Percentiles rank a stretch among this genome's conserved stretches.
Evolutionary conservation across 2,797 vertebrate species (phyloP).

Genomic region (Cuculus canorus): DNA sequence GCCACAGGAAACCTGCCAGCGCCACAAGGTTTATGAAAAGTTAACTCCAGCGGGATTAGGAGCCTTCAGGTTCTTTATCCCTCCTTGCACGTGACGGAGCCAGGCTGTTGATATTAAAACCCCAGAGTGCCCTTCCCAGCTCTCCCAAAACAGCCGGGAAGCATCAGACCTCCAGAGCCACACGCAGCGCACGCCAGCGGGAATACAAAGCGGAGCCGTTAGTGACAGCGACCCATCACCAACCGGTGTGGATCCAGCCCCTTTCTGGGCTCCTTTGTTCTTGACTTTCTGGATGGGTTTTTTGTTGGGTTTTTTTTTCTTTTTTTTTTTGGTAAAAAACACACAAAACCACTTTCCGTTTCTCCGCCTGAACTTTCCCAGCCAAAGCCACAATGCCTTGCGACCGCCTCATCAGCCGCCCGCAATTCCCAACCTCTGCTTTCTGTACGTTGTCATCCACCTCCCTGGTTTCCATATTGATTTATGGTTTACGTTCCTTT

Average conservation of each 20-base stretch:
- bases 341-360: neutral
- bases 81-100: fast-evolving
- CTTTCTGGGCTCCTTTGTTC: slow-evolving; percentile 61
- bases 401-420: neutral
- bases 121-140: neutral
- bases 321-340: too few species aligned
- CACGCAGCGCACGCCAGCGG: neutral
- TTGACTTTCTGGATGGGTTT: slow-evolving; percentile 23
- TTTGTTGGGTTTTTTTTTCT: too few species aligned
- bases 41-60: neutral
- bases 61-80: neutral
- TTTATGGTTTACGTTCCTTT: slow-evolving; percentile 54
- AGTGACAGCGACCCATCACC: slow-evolving; percentile 5
- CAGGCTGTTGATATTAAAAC: neutral
- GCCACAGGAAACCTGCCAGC: neutral
- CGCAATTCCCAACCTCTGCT: slow-evolving; percentile 49
- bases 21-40: neutral
- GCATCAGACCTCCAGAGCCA: neutral
- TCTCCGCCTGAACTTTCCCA: slow-evolving; percentile 42
- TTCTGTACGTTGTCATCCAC: slow-evolving; percentile 58
- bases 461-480: slow-evolving; percentile 57
- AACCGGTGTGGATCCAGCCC: slow-evolving; percentile 34
- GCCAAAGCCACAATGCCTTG: slow-evolving; percentile 5
- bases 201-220: slow-evolving; percentile 21
- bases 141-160: neutral